These are phyloP conservation scores for Hydrocynus forskahlii DNA, from an alignment of 2,797 vertebrate genomes.

Conservation along the genomic window DNA sequence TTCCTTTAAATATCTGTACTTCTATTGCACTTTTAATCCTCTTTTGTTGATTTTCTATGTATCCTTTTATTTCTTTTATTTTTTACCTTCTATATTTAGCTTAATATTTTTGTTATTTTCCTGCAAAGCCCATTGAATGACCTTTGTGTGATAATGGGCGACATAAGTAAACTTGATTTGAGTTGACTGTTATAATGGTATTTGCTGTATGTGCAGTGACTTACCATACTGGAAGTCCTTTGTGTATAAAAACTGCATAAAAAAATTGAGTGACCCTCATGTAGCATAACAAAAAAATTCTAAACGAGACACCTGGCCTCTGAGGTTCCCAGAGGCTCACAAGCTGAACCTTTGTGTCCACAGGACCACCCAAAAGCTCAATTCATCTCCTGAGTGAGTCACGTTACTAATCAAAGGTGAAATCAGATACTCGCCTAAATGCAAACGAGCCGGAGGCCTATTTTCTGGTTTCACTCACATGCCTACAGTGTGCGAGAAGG, in stretches of 20 bases:
- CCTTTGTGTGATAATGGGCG: too few relatives aligned
- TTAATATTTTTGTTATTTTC: too few relatives aligned
- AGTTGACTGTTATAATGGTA: too few relatives aligned
- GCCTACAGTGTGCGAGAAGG: background rate
- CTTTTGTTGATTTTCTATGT: too few relatives aligned
- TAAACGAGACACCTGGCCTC: background rate
- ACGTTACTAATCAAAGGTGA: slow-evolving; percentile 5
- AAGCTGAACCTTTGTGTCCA: background rate
- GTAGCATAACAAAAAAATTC: background rate
- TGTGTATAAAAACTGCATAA: background rate
- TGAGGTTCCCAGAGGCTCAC: background rate
- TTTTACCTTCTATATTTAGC: too few relatives aligned
- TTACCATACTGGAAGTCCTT: background rate
- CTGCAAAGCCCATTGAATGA: too few relatives aligned
- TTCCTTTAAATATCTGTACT: too few relatives aligned
- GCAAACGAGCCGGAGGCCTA: background rate
- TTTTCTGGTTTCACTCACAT: slow-evolving; percentile 5
- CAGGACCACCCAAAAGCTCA: background rate
- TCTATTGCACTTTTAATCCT: too few relatives aligned
- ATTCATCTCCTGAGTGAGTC: background rate
- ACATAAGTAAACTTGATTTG: too few relatives aligned
- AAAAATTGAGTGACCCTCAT: too few relatives aligned
- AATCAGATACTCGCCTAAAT: background rate
- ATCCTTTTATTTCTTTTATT: too few relatives aligned
- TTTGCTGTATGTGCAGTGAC: background rate